phyloP scores from a whole-genome alignment of 2,888 invertebrate species.

The Thyatira batis region DNA sequence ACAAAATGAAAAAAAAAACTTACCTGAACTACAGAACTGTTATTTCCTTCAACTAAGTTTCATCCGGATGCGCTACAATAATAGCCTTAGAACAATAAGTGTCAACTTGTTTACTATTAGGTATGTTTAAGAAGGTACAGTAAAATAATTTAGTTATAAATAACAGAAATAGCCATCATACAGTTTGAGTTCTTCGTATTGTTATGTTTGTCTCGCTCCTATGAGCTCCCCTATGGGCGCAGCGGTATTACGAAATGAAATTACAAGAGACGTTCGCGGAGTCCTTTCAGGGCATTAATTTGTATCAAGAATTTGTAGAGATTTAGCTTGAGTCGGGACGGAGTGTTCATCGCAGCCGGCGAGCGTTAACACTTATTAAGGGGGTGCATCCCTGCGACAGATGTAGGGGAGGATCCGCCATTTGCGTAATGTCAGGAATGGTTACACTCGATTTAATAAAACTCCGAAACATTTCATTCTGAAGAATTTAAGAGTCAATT shows the following conservation, averaged over 20 bases:
- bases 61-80: too few species aligned
- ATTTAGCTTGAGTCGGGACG: constrained; percentile 76
- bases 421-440: constrained; percentile 82
- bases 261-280: constrained; percentile 69
- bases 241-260: constrained; percentile 69
- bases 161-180: too few species aligned
- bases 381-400: constrained; percentile 82
- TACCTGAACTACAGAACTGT: too few species aligned
- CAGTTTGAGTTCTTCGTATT: constrained; percentile 15
- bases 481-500: constrained; percentile 82
- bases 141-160: too few species aligned
- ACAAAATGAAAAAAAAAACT: too few species aligned
- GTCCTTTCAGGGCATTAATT: constrained; percentile 76
- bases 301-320: constrained; percentile 82
- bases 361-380: constrained; percentile 82
- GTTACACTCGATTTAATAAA: constrained; percentile 83
- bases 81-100: too few species aligned
- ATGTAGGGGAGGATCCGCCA: constrained; percentile 81
- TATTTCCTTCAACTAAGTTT: too few species aligned
- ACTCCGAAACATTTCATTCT: constrained; percentile 80
- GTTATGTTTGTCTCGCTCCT: constrained; percentile 43
- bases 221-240: constrained; percentile 49
- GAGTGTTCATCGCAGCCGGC: constrained; percentile 79
- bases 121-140: too few species aligned
- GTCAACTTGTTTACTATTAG: too few species aligned